Conservation (phyloP, 37 sponge, comb jelly and placozoan genomes). For the Oscarella lobularis region DNA sequence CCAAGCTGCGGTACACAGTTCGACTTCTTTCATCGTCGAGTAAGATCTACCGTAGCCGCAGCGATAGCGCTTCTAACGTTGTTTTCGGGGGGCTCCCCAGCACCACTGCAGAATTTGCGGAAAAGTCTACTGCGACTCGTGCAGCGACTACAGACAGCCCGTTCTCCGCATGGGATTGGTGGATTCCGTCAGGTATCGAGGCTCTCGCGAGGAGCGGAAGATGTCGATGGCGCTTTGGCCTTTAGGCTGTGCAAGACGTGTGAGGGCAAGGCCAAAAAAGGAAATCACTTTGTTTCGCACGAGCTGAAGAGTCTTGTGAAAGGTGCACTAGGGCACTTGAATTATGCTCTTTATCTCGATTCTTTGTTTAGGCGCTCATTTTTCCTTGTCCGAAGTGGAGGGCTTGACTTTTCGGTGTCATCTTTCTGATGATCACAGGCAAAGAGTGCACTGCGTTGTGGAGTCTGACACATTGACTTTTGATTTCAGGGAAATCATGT, state of each 20-base stretch:
- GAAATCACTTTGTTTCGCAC: background rate
- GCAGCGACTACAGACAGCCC: slow-evolving; percentile 24
- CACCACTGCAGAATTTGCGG: slow-evolving; percentile 78
- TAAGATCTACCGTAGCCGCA: no score
- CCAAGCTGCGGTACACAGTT: background rate
- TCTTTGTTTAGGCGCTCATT: background rate
- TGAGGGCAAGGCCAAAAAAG: background rate
- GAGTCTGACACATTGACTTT: background rate
- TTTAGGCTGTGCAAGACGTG: background rate
- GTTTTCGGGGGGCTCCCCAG: slow-evolving; percentile 21
- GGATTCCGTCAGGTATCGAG: slow-evolving; percentile 37
- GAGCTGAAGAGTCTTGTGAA: background rate
- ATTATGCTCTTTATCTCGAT: no score
- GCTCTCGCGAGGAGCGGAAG: background rate
- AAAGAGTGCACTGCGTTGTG: background rate
- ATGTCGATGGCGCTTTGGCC: background rate
- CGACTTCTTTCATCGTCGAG: background rate
- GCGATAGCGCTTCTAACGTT: no score
- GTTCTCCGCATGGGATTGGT: slow-evolving; percentile 59
- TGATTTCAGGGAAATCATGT: background rate
- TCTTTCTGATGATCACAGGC: background rate
- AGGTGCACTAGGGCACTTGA: background rate
- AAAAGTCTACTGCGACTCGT: slow-evolving; percentile 43
- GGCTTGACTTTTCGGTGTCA: background rate
- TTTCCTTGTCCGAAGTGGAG: background rate